phyloP scores from a whole-genome alignment of 2,113 vertebrate species.

The Rhombomys opimus region DNA sequence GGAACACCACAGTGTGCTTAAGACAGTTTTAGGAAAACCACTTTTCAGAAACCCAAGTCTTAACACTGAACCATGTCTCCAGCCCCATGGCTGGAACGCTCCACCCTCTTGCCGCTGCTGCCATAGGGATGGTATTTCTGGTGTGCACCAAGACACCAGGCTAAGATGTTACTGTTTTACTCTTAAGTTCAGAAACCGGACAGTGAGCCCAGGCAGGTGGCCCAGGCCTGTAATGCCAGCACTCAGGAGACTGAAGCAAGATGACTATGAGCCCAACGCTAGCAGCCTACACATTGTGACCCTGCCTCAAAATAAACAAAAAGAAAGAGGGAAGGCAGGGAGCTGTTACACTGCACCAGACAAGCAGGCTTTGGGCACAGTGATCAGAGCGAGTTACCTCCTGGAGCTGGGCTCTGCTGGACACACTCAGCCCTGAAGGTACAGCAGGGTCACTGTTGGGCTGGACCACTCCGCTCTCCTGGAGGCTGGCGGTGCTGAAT shows the following conservation, averaged over 20 bases:
- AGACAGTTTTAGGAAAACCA: neutral
- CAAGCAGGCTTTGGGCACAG: neutral
- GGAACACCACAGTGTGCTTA: neutral
- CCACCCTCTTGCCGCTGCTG: neutral
- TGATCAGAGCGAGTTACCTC: slow-evolving; percentile 88
- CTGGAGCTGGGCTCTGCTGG: slow-evolving; percentile 87
- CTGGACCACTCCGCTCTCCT: slow-evolving; percentile 82
- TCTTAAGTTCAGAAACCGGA: neutral
- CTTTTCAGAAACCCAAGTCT: too few relatives aligned
- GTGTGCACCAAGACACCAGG: neutral
- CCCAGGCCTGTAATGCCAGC: neutral
- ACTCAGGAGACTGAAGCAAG: too few relatives aligned
- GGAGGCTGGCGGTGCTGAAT: slow-evolving; percentile 77
- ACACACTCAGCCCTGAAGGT: slow-evolving; percentile 83
- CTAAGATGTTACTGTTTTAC: neutral
- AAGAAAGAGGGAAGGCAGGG: neutral
- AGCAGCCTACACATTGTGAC: neutral
- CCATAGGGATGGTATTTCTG: neutral
- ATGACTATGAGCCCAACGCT: neutral
- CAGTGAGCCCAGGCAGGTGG: too few relatives aligned
- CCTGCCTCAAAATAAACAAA: neutral
- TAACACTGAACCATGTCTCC: neutral
- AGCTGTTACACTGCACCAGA: neutral
- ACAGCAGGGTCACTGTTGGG: slow-evolving; percentile 80
- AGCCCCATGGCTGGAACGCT: neutral